Percentiles rank a stretch among this genome's conserved stretches.
These are phyloP conservation scores for Metellina segmentata DNA, from an alignment of 2,888 invertebrate species.

Conservation along the genomic window DNA sequence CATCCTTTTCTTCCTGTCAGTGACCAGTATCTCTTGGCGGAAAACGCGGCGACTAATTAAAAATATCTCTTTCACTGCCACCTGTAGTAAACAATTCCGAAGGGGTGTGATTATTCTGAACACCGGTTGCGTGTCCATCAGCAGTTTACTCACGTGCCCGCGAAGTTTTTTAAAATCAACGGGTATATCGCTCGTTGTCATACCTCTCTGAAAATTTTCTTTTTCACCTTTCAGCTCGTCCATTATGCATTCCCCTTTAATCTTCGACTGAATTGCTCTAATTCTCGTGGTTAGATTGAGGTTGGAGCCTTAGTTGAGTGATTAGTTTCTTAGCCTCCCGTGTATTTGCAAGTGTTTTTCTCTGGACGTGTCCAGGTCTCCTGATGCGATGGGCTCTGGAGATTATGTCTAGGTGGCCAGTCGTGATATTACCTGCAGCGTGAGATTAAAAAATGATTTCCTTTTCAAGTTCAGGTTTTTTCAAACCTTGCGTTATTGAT, in stretches of 20 bases:
- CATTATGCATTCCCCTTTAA: constrained; percentile 2
- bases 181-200: constrained; percentile 9
- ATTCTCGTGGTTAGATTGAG: neutral
- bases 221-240: too few relatives aligned
- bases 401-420: neutral
- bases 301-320: neutral
- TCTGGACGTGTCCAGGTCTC: neutral
- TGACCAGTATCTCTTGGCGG: neutral
- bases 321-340: neutral
- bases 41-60: neutral
- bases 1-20: neutral
- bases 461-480: neutral
- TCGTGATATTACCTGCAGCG: neutral
- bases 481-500: neutral
- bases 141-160: constrained; percentile 3
- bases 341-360: neutral
- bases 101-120: constrained; percentile 11
- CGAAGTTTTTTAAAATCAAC: neutral
- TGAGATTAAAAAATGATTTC: neutral
- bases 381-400: too few relatives aligned
- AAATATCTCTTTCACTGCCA: neutral
- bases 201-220: neutral
- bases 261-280: constrained; percentile 31
- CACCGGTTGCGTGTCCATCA: neutral
- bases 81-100: neutral